Percentiles rank a stretch among this genome's conserved stretches.
Evolutionary conservation across 1,140 invertebrate species (phyloP).

Genomic region (Aphelinus atriplicis): DNA sequence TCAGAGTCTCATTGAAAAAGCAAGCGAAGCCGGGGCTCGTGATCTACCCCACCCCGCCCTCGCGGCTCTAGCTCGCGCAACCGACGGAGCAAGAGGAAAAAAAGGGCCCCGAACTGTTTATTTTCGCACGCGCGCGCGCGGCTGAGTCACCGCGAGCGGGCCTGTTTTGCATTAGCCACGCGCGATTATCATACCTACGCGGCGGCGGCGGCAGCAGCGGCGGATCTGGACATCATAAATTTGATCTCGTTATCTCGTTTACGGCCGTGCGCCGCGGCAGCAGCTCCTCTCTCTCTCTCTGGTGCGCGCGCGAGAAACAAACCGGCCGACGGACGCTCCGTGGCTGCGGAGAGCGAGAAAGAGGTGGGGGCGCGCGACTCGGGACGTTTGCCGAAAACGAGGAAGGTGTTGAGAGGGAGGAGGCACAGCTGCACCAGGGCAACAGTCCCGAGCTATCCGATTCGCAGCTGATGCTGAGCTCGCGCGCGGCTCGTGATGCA

Average conservation of each 20-base stretch:
- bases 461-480: conserved; percentile 16
- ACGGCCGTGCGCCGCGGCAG: conserved; percentile 52
- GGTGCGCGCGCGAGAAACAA: conserved; percentile 41
- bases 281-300: not conserved
- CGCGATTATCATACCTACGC: conserved; percentile 63
- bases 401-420: too few relatives aligned
- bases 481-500: conserved; percentile 56
- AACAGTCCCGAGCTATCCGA: too few relatives aligned
- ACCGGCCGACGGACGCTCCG: conserved; percentile 42
- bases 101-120: too few relatives aligned
- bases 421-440: too few relatives aligned
- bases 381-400: too few relatives aligned
- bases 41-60: too few relatives aligned
- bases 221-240: conserved; percentile 63
- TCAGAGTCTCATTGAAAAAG: conserved; percentile 20
- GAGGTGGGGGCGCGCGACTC: not conserved
- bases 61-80: too few relatives aligned
- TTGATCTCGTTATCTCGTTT: conserved; percentile 68
- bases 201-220: conserved; percentile 43
- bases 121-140: not conserved
- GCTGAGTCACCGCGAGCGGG: conserved; percentile 8
- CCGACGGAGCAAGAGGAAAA: too few relatives aligned
- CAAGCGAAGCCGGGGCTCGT: too few relatives aligned
- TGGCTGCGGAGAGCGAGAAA: conserved; percentile 31
- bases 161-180: conserved; percentile 59